These are phyloP conservation scores for Acrossocheilus fasciatus DNA, from an alignment of 2,797 vertebrate species.

Conservation along the genomic window DNA sequence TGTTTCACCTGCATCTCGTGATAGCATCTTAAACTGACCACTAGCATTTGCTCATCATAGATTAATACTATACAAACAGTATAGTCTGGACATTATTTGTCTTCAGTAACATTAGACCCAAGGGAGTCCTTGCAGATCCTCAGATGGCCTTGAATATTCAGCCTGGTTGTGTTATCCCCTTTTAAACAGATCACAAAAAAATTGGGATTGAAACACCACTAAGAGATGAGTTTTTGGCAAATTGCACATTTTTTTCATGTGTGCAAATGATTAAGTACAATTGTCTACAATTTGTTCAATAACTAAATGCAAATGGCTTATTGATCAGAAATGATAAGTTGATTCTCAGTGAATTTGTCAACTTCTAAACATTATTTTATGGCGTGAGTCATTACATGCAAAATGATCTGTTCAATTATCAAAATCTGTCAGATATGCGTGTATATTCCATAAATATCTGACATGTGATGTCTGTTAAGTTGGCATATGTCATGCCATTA, in stretches of 20 bases:
- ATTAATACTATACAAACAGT: neutral
- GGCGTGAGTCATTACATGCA: too few relatives aligned
- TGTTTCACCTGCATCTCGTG: neutral
- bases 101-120: neutral
- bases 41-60: neutral
- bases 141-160: neutral
- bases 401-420: too few relatives aligned
- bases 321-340: too few relatives aligned
- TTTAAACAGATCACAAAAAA: neutral
- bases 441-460: too few relatives aligned
- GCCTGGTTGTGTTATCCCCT: neutral
- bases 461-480: too few relatives aligned
- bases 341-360: too few relatives aligned
- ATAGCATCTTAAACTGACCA: neutral
- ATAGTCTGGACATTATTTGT: neutral
- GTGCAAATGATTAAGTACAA: neutral
- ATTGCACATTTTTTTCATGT: neutral
- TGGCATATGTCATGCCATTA: too few relatives aligned
- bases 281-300: neutral
- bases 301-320: too few relatives aligned
- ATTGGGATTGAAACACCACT: conserved; percentile 12
- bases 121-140: neutral
- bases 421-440: too few relatives aligned
- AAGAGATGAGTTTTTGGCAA: neutral
- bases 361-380: too few relatives aligned